These are phyloP conservation scores for Cerceris rybyensis DNA, from an alignment of 2,888 invertebrate genomes.

Conservation along the genomic window DNA sequence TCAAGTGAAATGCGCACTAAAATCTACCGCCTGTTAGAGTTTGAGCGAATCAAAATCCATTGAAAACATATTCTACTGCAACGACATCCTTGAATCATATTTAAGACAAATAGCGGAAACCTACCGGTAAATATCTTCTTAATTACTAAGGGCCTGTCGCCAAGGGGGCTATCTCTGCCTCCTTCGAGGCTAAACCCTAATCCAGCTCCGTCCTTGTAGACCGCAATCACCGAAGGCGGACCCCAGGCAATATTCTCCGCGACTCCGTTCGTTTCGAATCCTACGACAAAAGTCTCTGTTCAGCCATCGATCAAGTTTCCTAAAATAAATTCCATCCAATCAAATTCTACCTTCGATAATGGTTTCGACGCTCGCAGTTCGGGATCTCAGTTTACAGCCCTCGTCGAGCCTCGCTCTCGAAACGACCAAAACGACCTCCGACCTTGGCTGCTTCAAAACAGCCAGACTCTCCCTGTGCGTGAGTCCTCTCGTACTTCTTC, in stretches of 20 bases:
- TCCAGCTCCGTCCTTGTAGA: constrained; percentile 91
- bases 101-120: constrained; percentile 45
- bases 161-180: constrained; percentile 94
- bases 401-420: constrained; percentile 82
- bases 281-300: constrained; percentile 48
- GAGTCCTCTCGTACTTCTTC: constrained; percentile 90
- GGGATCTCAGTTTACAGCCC: constrained; percentile 65
- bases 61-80: no score
- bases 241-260: constrained; percentile 83
- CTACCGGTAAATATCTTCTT: constrained; percentile 97
- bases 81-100: no score
- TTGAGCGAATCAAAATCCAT: no score
- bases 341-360: constrained; percentile 77
- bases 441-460: constrained; percentile 91
- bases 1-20: background rate
- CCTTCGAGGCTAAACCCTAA: constrained; percentile 97
- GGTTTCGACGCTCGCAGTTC: constrained; percentile 79
- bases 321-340: background rate
- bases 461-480: constrained; percentile 94
- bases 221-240: constrained; percentile 83
- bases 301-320: background rate
- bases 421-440: constrained; percentile 90
- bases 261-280: constrained; percentile 75
- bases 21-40: no score
- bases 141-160: constrained; percentile 93